These are phyloP conservation scores for Ataeniobius toweri DNA, from an alignment of 2,797 vertebrate species.

Conservation along the genomic window DNA sequence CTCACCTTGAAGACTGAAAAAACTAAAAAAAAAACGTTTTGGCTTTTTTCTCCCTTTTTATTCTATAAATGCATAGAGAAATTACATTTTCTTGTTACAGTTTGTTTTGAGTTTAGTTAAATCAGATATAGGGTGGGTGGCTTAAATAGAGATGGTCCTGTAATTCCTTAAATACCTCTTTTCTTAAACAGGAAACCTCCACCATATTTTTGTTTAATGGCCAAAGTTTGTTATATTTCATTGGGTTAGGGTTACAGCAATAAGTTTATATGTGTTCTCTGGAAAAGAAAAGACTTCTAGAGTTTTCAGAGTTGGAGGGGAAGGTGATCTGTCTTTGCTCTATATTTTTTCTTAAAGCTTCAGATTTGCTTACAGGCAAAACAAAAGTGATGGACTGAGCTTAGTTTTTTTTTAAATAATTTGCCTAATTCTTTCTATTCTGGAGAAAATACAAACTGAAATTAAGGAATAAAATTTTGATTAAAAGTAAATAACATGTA, in stretches of 20 bases:
- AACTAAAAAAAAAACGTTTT: not conserved
- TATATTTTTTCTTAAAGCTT: no score
- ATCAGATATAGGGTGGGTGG: no score
- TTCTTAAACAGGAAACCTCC: no score
- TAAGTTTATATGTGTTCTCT: no score
- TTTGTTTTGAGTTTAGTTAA: not conserved
- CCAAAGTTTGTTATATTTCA: no score
- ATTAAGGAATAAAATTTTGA: not conserved
- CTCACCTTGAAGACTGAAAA: not conserved
- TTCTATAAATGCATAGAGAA: not conserved
- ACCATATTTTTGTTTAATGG: no score
- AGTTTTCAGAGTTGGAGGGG: not conserved
- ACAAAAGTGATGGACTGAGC: not conserved
- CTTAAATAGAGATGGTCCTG: no score
- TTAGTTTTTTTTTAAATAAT: not conserved
- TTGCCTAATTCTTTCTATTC: not conserved
- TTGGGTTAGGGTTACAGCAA: no score
- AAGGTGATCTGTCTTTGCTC: not conserved
- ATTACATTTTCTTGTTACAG: not conserved
- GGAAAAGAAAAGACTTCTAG: not conserved
- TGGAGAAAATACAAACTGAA: not conserved
- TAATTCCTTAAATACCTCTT: no score
- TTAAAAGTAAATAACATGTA: not conserved
- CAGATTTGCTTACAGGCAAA: not conserved
- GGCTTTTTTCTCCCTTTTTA: not conserved